Evolutionary conservation across 2,797 vertebrate species (phyloP).

Genomic region (Myoxocephalus aenaeus): DNA sequence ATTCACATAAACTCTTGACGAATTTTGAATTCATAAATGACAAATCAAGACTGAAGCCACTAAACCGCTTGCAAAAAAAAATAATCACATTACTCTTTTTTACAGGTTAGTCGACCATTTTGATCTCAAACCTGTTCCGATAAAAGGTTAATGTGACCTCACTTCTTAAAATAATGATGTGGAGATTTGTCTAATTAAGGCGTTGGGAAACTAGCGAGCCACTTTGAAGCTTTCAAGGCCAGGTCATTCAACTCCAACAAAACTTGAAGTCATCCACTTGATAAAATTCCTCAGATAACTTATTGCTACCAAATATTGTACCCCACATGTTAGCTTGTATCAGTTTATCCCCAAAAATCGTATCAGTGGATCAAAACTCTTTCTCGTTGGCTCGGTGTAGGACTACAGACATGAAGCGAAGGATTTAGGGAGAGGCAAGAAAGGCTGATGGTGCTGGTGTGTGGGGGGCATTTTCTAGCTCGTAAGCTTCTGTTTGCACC

Average conservation of each 20-base stretch:
- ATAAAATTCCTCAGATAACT: slow-evolving; percentile 8
- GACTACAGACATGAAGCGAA: slow-evolving; percentile 12
- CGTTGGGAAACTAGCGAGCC: slow-evolving; percentile 11
- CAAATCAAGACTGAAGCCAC: slow-evolving; percentile 26
- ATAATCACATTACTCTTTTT: background rate
- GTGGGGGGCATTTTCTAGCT: slow-evolving; percentile 52
- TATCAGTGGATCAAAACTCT: slow-evolving; percentile 25
- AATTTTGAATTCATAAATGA: slow-evolving; percentile 50
- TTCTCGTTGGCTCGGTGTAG: slow-evolving; percentile 19
- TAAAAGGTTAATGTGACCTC: slow-evolving; percentile 6
- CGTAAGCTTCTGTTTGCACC: slow-evolving; percentile 52
- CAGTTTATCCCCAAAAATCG: background rate
- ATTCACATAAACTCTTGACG: slow-evolving; percentile 24
- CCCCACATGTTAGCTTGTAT: background rate
- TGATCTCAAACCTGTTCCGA: background rate
- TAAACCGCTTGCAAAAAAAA: background rate
- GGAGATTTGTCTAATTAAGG: slow-evolving; percentile 7
- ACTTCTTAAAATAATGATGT: slow-evolving; percentile 2
- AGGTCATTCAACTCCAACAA: slow-evolving; percentile 2
- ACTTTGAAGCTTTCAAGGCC: slow-evolving; percentile 12
- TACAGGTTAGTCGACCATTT: background rate
- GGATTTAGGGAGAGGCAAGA: slow-evolving; percentile 28
- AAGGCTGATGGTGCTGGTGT: slow-evolving; percentile 25
- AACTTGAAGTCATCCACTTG: slow-evolving; percentile 10
- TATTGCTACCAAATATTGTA: slow-evolving; percentile 13